These are phyloP conservation scores for Papilio demoleus DNA, from an alignment of 2,888 invertebrate species.

Conservation along the genomic window DNA sequence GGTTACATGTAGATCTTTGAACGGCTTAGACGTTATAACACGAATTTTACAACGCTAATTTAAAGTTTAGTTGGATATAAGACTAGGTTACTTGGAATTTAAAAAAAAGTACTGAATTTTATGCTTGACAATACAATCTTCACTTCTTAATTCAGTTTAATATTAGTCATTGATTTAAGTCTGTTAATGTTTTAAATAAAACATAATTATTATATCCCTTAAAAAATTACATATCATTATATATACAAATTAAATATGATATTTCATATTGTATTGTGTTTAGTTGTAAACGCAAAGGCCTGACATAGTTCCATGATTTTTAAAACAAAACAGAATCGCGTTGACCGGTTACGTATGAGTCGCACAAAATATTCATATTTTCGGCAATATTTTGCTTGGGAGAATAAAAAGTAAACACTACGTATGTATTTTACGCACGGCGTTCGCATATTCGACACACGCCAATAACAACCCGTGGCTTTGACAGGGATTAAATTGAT, in stretches of 20 bases:
- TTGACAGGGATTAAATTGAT: constrained; percentile 34
- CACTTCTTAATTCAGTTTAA: too few species aligned
- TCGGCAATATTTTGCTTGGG: constrained; percentile 4
- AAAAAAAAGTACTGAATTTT: background rate
- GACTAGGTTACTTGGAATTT: background rate
- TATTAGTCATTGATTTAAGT: too few species aligned
- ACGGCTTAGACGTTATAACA: background rate
- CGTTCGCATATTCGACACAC: constrained; percentile 32
- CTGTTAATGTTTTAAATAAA: too few species aligned
- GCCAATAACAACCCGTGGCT: constrained; percentile 30
- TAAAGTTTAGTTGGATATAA: background rate
- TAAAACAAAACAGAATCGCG: background rate
- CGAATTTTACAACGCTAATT: background rate
- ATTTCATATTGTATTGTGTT: too few species aligned
- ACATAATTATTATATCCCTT: too few species aligned
- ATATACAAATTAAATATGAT: too few species aligned
- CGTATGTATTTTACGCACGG: constrained; percentile 21
- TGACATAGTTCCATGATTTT: background rate
- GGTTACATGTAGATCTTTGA: constrained; percentile 9
- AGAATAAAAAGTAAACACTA: constrained; percentile 17
- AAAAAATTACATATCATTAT: too few species aligned
- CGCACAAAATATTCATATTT: constrained; percentile 1
- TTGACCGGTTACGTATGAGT: background rate
- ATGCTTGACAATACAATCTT: too few species aligned
- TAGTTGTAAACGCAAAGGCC: too few species aligned